Evolutionary conservation across 1,140 invertebrate species (phyloP), one percentile per base, ranked within the genome.

Genomic region (Drosophila funebris): DNA sequence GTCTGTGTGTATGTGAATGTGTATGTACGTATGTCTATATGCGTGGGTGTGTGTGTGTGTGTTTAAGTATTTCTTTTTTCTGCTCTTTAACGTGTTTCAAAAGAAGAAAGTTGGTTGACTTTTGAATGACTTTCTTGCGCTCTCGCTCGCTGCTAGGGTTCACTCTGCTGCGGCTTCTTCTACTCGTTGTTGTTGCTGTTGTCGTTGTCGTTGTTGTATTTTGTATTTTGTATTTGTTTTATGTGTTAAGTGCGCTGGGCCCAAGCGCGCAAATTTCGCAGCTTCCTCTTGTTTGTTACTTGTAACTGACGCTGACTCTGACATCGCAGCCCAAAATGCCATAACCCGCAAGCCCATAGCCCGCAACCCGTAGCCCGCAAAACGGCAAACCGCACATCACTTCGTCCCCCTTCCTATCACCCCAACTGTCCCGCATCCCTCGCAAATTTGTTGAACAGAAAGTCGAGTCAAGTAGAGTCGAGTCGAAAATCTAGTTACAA

Each of bases 71-170:
- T 76, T 63, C 37, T 70, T 76, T 75, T 58, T 48, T 63, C 56
- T 80, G 67, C 73, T 81, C 82, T 85, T 85, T 87, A 89, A 78
- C 85, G 85, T 89, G 76, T 88, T 89, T 89, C 72, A 81, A 81
- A 89, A 84, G 85, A 82, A 90, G 85, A 90, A 90, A 90, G 85
- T 90, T 90, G 87, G 74, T 90, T 90, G 85, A 90, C 85, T 90
- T 90, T 90, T 90, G 85, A 90, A 90, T 90, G 85, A 90, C 85
- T 90, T 85, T 90, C 81, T 76, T 87, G 82, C 48, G 58, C 58
- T 60, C 41, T 44, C 73, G 71, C 77, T 67, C 78, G 67, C 64
- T 61, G 52, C 61, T 33, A 57, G 57, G 53, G 61, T 52, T 48
- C 57, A 60, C 63, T 68, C 41, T 9, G 9, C 22, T 63, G 0